phyloP scores from a whole-genome alignment of 2,113 vertebrate genomes.

The Dromaius novaehollandiae region DNA sequence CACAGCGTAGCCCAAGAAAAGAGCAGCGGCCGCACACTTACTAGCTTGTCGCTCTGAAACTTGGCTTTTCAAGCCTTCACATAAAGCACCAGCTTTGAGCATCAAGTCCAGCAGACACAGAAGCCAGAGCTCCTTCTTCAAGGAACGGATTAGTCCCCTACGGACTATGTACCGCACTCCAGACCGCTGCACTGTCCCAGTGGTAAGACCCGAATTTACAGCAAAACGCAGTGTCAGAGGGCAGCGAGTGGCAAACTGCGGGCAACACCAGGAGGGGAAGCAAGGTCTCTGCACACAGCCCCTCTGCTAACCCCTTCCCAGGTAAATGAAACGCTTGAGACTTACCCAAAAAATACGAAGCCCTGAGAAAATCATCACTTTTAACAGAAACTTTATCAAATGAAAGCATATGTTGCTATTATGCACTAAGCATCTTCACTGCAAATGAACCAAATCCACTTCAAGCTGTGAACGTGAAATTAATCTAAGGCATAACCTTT shows the following conservation, averaged over 20 bases:
- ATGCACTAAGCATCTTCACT: not conserved
- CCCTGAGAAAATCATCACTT: not conserved
- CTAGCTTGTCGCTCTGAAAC: not conserved
- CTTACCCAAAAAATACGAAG: not conserved
- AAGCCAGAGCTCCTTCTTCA: not conserved
- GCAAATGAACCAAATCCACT: not conserved
- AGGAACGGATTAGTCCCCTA: not conserved
- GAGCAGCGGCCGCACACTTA: too few species aligned
- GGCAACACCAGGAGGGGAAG: not conserved
- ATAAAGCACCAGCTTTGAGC: not conserved
- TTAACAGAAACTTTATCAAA: not conserved
- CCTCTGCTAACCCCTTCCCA: not conserved
- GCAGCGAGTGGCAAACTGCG: not conserved
- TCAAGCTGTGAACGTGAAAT: conserved; percentile 36
- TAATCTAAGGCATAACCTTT: conserved; percentile 21
- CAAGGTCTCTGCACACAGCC: not conserved
- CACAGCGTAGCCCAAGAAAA: not conserved
- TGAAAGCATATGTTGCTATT: not conserved
- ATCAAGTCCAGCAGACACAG: not conserved
- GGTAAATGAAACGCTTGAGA: too few species aligned
- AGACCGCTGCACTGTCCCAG: not conserved
- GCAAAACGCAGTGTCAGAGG: not conserved
- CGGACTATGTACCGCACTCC: not conserved
- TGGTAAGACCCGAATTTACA: not conserved
- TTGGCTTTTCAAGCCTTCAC: not conserved